A percentile compares a stretch with the other conserved stretches of the same genome.
Conservation (phyloP, 2,888 invertebrate genomes). For the Lymantria monacha region DNA sequence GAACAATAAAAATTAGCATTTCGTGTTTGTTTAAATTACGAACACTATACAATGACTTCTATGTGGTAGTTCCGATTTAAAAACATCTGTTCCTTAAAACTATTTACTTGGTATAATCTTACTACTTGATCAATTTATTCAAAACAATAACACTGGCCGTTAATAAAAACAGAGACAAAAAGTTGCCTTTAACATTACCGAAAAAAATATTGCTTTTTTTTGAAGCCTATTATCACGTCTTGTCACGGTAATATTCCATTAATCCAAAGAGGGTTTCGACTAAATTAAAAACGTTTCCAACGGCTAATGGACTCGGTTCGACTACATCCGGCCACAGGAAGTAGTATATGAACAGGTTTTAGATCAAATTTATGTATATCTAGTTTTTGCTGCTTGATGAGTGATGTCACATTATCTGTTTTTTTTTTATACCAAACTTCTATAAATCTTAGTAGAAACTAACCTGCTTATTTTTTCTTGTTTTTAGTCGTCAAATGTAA, state of each 20-base stretch:
- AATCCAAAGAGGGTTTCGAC: conserved; percentile 38
- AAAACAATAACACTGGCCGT: conserved; percentile 2
- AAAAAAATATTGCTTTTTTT: conserved; percentile 19
- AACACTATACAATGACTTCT: neutral
- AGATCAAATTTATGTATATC: conserved; percentile 14
- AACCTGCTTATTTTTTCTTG: too few species aligned
- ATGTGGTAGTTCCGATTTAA: neutral
- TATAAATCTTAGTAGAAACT: too few species aligned
- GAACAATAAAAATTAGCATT: neutral
- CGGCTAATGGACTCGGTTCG: conserved; percentile 40
- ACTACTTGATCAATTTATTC: neutral
- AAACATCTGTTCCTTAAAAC: neutral
- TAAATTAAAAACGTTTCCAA: conserved; percentile 41
- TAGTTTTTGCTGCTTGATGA: conserved; percentile 4
- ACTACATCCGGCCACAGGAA: conserved; percentile 28
- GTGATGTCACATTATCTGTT: neutral
- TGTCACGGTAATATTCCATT: conserved; percentile 42
- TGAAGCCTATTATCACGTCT: conserved; percentile 29
- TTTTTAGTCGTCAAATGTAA: too few species aligned
- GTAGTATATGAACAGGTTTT: conserved; percentile 16
- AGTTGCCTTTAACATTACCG: conserved; percentile 15
- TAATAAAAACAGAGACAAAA: conserved; percentile 16
- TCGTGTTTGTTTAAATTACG: neutral
- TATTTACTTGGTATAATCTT: neutral
- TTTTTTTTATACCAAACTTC: neutral